Conservation (phyloP, 2,888 invertebrate species). For the Drosophila cognata region DNA sequence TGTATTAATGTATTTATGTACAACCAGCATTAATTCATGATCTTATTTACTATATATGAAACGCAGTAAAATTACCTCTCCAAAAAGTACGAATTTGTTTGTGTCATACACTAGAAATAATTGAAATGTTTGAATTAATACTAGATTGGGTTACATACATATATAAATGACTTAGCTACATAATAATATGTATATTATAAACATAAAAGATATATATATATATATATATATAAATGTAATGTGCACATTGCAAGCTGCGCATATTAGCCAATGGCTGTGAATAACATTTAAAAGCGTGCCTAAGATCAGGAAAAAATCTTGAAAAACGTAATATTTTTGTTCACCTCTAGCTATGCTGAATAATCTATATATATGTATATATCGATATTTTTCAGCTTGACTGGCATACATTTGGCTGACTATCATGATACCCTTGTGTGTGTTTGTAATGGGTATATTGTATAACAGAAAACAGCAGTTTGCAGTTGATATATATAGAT, state of each 20-base stretch:
- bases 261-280: too few species aligned
- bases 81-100: neutral
- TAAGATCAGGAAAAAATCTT: neutral
- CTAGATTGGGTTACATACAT: too few species aligned
- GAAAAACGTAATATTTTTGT: neutral
- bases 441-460: neutral
- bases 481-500: conserved; percentile 29
- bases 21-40: neutral
- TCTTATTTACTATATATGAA: neutral
- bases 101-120: too few species aligned
- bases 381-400: neutral
- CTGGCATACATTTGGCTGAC: too few species aligned
- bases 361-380: neutral
- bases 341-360: neutral
- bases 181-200: too few species aligned
- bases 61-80: neutral
- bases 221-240: too few species aligned
- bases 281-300: neutral
- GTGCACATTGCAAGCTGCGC: neutral
- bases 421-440: neutral
- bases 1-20: neutral
- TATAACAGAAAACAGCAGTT: neutral
- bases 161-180: neutral
- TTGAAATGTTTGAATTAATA: too few species aligned
- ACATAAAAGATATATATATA: too few species aligned